These are phyloP conservation scores for Globodera rostochiensis DNA, from an alignment of 1,140 invertebrate genomes.

Conservation along the genomic window DNA sequence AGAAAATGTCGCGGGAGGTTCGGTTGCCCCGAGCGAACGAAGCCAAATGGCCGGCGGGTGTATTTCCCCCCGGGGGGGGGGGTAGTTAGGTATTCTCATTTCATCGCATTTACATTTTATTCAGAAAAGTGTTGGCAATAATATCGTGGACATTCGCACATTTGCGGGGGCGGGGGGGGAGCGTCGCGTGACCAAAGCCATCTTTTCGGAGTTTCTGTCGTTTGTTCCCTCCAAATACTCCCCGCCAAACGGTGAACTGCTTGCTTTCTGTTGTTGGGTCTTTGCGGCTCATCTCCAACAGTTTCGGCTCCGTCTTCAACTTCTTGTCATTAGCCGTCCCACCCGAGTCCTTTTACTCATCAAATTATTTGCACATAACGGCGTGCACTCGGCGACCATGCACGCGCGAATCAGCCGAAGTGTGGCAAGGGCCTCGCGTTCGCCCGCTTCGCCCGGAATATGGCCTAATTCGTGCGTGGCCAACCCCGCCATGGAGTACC, in stretches of 20 bases:
- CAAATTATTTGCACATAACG: conserved; percentile 37
- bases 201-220: not conserved
- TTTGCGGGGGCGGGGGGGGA: no score
- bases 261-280: not conserved
- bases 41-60: not conserved
- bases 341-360: conserved; percentile 5
- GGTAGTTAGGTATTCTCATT: not conserved
- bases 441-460: conserved; percentile 63
- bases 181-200: not conserved
- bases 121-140: not conserved
- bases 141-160: not conserved
- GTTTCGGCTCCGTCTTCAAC: not conserved
- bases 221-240: not conserved
- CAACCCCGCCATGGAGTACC: conserved; percentile 59
- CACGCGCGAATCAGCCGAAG: conserved; percentile 61
- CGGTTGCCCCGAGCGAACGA: not conserved
- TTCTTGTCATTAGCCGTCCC: not conserved
- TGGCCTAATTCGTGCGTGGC: conserved; percentile 65
- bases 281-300: not conserved
- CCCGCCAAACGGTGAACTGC: no score
- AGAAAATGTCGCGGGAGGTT: not conserved
- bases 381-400: conserved; percentile 60
- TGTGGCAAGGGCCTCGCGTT: conserved; percentile 62
- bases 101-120: not conserved
- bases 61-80: not conserved